A percentile compares a stretch with the other conserved stretches of the same genome.
Evolutionary conservation across 2,888 invertebrate genomes (phyloP).

Genomic region (Leptopterna dolabrata): DNA sequence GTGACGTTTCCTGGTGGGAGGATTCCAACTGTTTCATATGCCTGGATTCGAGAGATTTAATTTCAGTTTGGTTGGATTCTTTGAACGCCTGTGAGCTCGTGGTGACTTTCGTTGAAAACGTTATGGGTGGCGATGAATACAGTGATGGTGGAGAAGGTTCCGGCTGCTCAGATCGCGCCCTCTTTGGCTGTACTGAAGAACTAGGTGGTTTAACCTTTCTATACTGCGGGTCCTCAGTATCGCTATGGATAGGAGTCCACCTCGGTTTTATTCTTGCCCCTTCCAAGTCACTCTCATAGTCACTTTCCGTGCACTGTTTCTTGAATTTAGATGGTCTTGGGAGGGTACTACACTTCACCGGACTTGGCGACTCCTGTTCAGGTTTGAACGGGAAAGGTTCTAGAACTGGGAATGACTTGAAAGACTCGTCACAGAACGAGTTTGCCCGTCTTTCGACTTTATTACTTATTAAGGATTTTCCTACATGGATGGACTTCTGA

Average conservation of each 20-base stretch:
- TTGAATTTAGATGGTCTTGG: constrained; percentile 76
- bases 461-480: neutral
- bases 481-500: constrained; percentile 39
- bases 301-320: constrained; percentile 75
- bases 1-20: constrained; percentile 1
- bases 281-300: constrained; percentile 78
- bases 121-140: constrained; percentile 28
- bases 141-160: constrained; percentile 67
- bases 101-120: neutral
- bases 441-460: constrained; percentile 56
- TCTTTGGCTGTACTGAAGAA: constrained; percentile 66
- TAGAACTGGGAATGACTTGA: constrained; percentile 67
- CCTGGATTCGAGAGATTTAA: constrained; percentile 1
- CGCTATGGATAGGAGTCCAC: constrained; percentile 77
- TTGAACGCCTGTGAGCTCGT: neutral
- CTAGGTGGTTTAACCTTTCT: constrained; percentile 71
- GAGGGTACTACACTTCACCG: constrained; percentile 65
- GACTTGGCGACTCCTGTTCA: constrained; percentile 71
- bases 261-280: constrained; percentile 71
- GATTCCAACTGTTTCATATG: neutral
- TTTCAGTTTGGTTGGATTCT: neutral
- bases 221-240: constrained; percentile 73
- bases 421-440: constrained; percentile 59
- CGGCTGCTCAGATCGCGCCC: constrained; percentile 71
- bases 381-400: constrained; percentile 70